A percentile compares a stretch with the other conserved stretches of the same genome.
Conservation (phyloP, 2,797 vertebrate species). For the Cryptoblepharus egeriae region DNA sequence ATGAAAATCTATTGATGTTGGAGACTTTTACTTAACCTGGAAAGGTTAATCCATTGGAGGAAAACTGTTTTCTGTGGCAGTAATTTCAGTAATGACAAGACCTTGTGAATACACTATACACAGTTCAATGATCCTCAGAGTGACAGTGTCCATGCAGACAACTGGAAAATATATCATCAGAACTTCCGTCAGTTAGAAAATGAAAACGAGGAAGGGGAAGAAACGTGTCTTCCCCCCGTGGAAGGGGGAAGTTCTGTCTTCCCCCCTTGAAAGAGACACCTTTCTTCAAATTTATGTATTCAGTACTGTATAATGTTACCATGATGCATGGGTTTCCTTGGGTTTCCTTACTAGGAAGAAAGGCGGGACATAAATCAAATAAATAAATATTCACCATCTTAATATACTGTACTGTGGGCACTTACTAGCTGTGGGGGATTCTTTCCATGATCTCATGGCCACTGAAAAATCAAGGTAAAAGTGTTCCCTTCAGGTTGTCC, state of each 20-base stretch:
- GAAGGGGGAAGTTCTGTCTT: neutral
- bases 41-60: conserved; percentile 39
- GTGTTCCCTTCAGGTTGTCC: too few relatives aligned
- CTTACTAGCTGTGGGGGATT: too few relatives aligned
- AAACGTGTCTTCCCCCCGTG: conserved; percentile 6
- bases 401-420: too few relatives aligned
- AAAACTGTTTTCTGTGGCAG: neutral
- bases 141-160: neutral
- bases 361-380: too few relatives aligned
- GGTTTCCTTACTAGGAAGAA: too few relatives aligned
- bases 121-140: neutral
- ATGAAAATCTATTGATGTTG: neutral
- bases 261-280: neutral
- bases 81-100: conserved; percentile 30
- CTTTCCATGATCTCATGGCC: too few relatives aligned
- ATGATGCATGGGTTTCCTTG: neutral
- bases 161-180: neutral
- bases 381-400: neutral
- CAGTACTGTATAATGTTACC: neutral
- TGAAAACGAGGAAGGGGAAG: neutral
- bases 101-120: conserved; percentile 8
- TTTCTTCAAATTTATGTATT: neutral
- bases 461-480: too few relatives aligned
- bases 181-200: neutral
- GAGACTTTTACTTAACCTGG: conserved; percentile 29